These are phyloP conservation scores for Corythucha ciliata DNA, from an alignment of 2,888 invertebrate genomes.

Conservation along the genomic window DNA sequence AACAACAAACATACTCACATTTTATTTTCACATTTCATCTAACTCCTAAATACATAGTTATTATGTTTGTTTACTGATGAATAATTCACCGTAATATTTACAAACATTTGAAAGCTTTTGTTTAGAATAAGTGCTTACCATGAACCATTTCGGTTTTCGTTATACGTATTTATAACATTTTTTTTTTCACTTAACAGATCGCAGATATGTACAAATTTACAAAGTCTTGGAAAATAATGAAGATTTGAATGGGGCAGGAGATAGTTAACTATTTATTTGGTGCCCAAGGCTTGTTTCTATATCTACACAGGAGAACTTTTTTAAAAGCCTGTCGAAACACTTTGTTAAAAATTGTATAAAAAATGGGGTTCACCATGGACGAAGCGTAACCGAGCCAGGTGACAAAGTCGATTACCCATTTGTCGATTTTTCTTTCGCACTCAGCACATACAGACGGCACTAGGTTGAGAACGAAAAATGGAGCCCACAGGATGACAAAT, in stretches of 20 bases:
- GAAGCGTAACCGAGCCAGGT: slow-evolving; percentile 91
- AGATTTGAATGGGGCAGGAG: slow-evolving; percentile 10
- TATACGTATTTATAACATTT: not conserved
- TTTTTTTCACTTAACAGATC: too few species aligned
- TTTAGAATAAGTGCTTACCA: slow-evolving; percentile 32
- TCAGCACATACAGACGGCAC: slow-evolving; percentile 72
- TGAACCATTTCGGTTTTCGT: slow-evolving; percentile 25
- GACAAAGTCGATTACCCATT: slow-evolving; percentile 74
- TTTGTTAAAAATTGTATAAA: slow-evolving; percentile 92
- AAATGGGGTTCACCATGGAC: slow-evolving; percentile 90
- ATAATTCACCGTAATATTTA: slow-evolving; percentile 17
- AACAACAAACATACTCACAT: not conserved
- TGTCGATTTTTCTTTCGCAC: slow-evolving; percentile 65
- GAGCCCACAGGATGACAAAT: slow-evolving; percentile 91
- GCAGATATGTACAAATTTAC: slow-evolving; percentile 23
- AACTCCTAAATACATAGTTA: too few species aligned
- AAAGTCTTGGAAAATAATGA: slow-evolving; percentile 6
- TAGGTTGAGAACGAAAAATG: slow-evolving; percentile 84
- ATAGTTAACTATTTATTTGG: slow-evolving; percentile 25
- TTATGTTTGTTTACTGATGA: too few species aligned
- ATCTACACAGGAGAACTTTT: slow-evolving; percentile 70
- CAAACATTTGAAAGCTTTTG: slow-evolving; percentile 26
- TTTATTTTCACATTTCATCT: not conserved
- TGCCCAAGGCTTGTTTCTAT: slow-evolving; percentile 40
- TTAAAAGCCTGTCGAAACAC: slow-evolving; percentile 86